phyloP scores from a whole-genome alignment of 64 coral and sea anemone species.

The Hydrozoanthus tunicans region DNA sequence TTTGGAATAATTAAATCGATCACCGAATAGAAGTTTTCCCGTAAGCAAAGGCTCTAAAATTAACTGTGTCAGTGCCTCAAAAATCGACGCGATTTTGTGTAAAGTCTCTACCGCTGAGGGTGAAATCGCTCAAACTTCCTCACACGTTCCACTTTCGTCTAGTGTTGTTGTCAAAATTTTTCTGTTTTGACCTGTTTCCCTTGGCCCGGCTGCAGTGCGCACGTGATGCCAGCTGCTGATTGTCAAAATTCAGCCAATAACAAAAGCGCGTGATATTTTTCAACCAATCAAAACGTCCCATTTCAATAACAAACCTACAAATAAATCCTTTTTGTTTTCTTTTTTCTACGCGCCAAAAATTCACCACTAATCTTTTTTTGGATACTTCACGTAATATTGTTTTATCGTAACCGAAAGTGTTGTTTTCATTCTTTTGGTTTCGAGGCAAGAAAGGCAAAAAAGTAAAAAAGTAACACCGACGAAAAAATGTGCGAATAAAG shows the following conservation, averaged over 20 bases:
- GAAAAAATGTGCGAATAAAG: not conserved
- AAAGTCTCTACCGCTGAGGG: not conserved
- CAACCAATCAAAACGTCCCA: constrained; percentile 19
- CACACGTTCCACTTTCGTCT: constrained; percentile 9
- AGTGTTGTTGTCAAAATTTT: constrained; percentile 58
- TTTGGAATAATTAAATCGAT: constrained; percentile 20
- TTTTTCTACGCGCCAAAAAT: constrained; percentile 45
- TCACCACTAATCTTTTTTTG: constrained; percentile 34
- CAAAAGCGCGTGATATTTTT: constrained; percentile 22
- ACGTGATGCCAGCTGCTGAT: constrained; percentile 58
- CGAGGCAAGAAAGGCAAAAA: not conserved
- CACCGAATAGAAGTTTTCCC: constrained; percentile 29
- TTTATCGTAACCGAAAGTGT: constrained; percentile 28
- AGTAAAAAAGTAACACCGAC: not conserved
- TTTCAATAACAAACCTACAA: constrained; percentile 23
- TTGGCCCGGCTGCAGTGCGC: constrained; percentile 24
- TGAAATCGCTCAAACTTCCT: not conserved
- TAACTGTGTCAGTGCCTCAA: not conserved
- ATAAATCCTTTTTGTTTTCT: constrained; percentile 27
- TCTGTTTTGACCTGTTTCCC: constrained; percentile 61
- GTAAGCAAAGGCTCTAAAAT: constrained; percentile 44
- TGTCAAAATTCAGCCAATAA: constrained; percentile 61
- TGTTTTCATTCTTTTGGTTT: constrained; percentile 33
- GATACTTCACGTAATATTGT: constrained; percentile 20
- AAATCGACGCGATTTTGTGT: not conserved